Percentiles rank a stretch among this genome's conserved stretches.
Evolutionary conservation across 2,113 vertebrate genomes (phyloP).

Genomic region (Podilymbus podiceps): DNA sequence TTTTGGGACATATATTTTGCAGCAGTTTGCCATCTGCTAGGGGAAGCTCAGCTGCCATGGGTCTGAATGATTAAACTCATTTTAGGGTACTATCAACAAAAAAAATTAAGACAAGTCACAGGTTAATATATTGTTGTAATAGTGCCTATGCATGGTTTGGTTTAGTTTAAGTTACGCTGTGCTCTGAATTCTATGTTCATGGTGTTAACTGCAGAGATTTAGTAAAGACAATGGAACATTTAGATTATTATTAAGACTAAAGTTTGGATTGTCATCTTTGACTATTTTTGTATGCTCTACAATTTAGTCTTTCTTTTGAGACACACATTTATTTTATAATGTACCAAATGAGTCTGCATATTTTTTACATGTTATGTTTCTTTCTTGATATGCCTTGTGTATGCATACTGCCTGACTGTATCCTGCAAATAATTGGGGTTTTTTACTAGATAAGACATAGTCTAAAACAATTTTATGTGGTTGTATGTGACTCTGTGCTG

Average conservation of each 20-base stretch:
- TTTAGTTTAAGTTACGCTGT: background rate
- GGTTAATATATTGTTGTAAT: background rate
- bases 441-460: background rate
- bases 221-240: background rate
- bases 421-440: background rate
- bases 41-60: background rate
- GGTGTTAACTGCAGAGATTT: background rate
- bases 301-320: background rate
- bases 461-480: background rate
- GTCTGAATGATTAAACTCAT: background rate
- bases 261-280: background rate
- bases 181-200: background rate
- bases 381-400: background rate
- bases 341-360: background rate
- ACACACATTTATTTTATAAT: background rate
- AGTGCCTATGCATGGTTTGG: background rate
- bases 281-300: background rate
- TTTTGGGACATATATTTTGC: background rate
- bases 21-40: background rate
- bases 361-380: background rate
- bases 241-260: background rate
- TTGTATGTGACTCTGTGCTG: background rate
- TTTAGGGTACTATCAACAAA: background rate
- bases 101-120: background rate
- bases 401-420: background rate